Conservation (phyloP, 2,113 vertebrate species). For the Felis chaus region DNA sequence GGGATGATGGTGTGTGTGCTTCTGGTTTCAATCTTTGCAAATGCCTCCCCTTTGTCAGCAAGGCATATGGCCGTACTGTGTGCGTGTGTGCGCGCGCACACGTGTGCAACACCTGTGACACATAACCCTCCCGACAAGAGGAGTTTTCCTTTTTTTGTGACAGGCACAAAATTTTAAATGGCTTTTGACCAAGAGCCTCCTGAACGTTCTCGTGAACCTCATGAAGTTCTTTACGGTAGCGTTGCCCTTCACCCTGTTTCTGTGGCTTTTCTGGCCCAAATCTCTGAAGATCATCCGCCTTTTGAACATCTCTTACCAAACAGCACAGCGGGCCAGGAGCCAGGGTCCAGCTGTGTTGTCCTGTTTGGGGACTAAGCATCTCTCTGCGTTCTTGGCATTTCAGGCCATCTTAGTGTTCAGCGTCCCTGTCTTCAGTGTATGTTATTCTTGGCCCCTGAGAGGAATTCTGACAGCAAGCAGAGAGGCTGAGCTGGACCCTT, state of each 20-base stretch:
- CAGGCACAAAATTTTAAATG: not conserved
- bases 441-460: not conserved
- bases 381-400: not conserved
- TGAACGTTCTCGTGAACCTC: not conserved
- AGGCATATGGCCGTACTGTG: not conserved
- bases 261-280: not conserved
- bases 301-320: not conserved
- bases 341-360: accelerated
- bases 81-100: no score
- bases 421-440: not conserved
- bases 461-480: not conserved
- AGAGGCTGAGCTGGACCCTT: not conserved
- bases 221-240: not conserved
- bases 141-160: not conserved
- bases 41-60: not conserved
- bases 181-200: not conserved
- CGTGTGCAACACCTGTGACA: not conserved
- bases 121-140: not conserved
- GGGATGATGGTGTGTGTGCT: not conserved
- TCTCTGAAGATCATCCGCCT: not conserved
- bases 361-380: accelerated
- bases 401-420: not conserved
- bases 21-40: not conserved
- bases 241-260: not conserved
- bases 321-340: not conserved